Conservation (phyloP, 2,113 vertebrate genomes). For the Heterochromis multidens region DNA sequence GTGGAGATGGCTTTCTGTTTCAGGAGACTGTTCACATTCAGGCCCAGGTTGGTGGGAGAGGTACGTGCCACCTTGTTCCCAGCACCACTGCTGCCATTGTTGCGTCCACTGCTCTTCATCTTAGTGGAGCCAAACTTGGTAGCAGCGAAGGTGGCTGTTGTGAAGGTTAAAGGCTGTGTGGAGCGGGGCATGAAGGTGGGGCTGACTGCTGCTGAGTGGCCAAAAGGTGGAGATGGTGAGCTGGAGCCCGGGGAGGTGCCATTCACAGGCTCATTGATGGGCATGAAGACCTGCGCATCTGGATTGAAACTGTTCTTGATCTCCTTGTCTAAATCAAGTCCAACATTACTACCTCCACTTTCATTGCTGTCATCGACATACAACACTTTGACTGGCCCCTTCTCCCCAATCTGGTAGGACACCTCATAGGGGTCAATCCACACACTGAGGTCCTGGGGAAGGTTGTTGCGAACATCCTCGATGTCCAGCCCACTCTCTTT, state of each 20-base stretch:
- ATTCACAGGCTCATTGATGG: conserved; percentile 88
- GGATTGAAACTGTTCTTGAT: conserved; percentile 99
- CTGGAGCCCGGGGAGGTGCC: conserved; percentile 91
- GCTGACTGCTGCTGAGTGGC: conserved; percentile 93
- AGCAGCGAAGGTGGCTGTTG: conserved; percentile 97
- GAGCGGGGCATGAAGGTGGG: conserved; percentile 96
- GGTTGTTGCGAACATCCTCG: conserved; percentile 94
- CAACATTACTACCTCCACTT: conserved; percentile 82
- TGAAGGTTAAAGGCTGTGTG: conserved; percentile 97
- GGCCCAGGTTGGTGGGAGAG: conserved; percentile 93
- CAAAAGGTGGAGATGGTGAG: conserved; percentile 90
- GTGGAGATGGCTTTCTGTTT: conserved; percentile 96
- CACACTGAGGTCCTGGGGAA: conserved; percentile 97
- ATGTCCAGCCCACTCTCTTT: conserved; percentile 98
- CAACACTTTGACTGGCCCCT: conserved; percentile 96
- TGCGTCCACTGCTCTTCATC: conserved; percentile 95
- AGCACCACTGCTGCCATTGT: conserved; percentile 44
- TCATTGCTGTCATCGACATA: conserved; percentile 94
- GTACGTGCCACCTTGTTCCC: conserved; percentile 83
- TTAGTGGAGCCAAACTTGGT: conserved; percentile 99
- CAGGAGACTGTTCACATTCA: conserved; percentile 93
- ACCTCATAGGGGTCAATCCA: conserved; percentile 99
- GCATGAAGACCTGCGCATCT: conserved; percentile 98
- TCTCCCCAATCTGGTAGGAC: conserved; percentile 98
- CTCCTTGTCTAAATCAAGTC: conserved; percentile 94